These are phyloP conservation scores for Sebastes dallii DNA, from an alignment of 2,797 vertebrate species.

Conservation along the genomic window DNA sequence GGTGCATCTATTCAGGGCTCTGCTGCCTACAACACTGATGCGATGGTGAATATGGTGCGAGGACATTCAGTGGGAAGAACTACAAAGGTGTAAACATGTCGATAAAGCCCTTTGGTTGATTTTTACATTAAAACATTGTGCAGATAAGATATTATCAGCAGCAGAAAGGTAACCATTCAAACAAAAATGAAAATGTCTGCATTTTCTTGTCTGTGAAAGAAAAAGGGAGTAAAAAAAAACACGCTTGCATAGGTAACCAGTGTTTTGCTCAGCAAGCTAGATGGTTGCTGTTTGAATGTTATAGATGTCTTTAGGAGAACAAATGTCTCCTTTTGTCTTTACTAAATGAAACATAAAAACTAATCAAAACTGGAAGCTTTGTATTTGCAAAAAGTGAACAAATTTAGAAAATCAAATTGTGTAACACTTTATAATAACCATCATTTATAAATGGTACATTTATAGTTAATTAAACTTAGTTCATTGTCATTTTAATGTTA, in stretches of 20 bases:
- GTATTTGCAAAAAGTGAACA: background rate
- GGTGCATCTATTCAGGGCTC: background rate
- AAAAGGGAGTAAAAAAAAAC: background rate
- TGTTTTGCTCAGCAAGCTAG: background rate
- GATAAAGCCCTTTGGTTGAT: background rate
- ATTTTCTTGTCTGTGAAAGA: background rate
- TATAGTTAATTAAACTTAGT: no score
- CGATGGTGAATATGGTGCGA: background rate
- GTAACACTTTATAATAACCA: no score
- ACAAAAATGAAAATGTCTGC: background rate
- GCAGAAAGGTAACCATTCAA: background rate
- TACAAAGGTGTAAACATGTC: background rate
- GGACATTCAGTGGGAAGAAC: background rate
- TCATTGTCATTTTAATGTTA: fast-evolving
- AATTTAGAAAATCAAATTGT: background rate
- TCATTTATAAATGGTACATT: no score
- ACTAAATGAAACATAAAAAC: background rate
- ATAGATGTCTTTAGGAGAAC: background rate
- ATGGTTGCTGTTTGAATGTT: background rate
- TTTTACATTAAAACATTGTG: background rate
- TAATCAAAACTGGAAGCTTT: background rate
- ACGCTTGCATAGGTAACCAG: background rate
- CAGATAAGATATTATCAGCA: background rate
- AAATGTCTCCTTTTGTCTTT: background rate
- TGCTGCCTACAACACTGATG: background rate